Evolutionary conservation across 2,888 invertebrate species (phyloP).

Genomic region (Lycaena phlaeas): DNA sequence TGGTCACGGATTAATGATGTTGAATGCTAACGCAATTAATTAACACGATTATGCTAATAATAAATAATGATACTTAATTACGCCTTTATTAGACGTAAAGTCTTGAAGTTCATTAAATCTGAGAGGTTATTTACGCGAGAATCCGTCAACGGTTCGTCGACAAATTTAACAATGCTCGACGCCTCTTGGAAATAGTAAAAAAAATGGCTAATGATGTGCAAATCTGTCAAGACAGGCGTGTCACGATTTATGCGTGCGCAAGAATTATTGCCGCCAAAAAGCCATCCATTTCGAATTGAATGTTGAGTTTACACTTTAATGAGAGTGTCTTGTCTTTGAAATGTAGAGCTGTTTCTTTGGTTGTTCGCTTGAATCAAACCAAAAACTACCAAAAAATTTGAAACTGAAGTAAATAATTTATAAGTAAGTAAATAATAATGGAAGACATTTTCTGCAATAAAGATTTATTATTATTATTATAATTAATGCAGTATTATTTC

Average conservation of each 20-base stretch:
- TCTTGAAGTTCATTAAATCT: slow-evolving; percentile 28
- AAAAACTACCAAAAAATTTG: no score
- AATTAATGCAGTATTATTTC: no score
- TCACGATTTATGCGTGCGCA: slow-evolving; percentile 43
- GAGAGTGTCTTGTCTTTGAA: no score
- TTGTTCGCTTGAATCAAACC: no score
- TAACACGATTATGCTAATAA: slow-evolving; percentile 1
- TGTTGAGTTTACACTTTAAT: no score
- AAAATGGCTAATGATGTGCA: slow-evolving; percentile 52
- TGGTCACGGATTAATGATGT: background rate
- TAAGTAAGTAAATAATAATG: no score
- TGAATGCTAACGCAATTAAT: background rate
- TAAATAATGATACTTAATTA: slow-evolving; percentile 6
- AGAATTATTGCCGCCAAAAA: slow-evolving; percentile 32
- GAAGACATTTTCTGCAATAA: no score
- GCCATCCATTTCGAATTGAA: slow-evolving; percentile 14
- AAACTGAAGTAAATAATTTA: no score
- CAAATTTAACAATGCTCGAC: slow-evolving; percentile 64
- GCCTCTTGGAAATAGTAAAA: slow-evolving; percentile 31
- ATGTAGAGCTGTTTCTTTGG: no score
- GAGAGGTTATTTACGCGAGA: slow-evolving; percentile 52
- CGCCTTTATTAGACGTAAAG: slow-evolving; percentile 4
- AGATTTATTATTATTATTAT: no score
- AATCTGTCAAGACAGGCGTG: slow-evolving; percentile 55
- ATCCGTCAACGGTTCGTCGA: slow-evolving; percentile 54